Base-by-base conservation (phyloP, 2,888 invertebrate genomes). In the Caenorhabditis becei region DNA sequence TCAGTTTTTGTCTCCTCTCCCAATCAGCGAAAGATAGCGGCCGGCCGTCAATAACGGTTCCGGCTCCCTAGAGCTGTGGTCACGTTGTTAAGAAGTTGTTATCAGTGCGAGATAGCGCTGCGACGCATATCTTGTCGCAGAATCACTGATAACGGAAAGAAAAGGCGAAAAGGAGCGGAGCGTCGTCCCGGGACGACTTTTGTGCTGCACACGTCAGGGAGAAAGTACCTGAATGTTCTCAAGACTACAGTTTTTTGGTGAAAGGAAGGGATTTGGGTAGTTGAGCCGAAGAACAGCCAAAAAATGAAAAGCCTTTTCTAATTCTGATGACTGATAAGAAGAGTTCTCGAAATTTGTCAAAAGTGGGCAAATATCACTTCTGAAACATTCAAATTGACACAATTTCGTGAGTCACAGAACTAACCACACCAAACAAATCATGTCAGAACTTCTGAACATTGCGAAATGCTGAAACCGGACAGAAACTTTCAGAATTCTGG, bases 401-500 rank as follows among this genome's bases (percentile, higher is more conserved):
- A n/a, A n/a, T n/a, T n/a, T n/a, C n/a, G n/a, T n/a, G n/a, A n/a
- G n/a, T n/a, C n/a, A n/a, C n/a, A n/a, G n/a, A n/a, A n/a, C n/a
- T n/a, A n/a, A n/a, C n/a, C n/a, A n/a, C n/a, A n/a, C n/a, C n/a
- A n/a, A n/a, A n/a, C n/a, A n/a, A n/a, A n/a, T n/a, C n/a, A n/a
- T n/a, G n/a, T n/a, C n/a, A n/a, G n/a, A n/a, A n/a, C n/a, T n/a
- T n/a, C n/a, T n/a, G n/a, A n/a, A n/a, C n/a, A n/a, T n/a, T n/a
- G n/a, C n/a, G n/a, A n/a, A n/a, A n/a, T n/a, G n/a, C n/a, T n/a
- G n/a, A n/a, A n/a, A n/a, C n/a, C n/a, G n/a, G n/a, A n/a, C n/a
- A n/a, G 32, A 7, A 53, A 8, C 20, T 83, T 88, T 74, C 80
- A 82, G 87, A 82, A 35, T 88, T 89, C 79, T 87, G 82, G 79